Percentiles rank a stretch among this genome's conserved stretches.
Evolutionary conservation across 2,113 vertebrate species (phyloP).

Genomic region (Numida meleagris): DNA sequence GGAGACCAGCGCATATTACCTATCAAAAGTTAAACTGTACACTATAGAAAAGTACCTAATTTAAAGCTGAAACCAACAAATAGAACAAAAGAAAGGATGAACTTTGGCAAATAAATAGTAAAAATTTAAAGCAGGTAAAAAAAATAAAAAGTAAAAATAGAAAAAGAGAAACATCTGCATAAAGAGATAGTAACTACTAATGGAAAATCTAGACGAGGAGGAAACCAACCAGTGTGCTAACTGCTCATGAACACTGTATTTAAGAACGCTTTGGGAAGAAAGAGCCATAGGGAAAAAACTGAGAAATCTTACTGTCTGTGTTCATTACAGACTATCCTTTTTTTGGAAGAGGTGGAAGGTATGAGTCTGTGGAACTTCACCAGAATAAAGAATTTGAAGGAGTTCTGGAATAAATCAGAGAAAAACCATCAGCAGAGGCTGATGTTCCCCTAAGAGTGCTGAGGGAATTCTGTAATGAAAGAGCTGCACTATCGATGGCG

Average conservation of each 20-base stretch:
- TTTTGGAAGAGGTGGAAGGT: not conserved
- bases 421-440: not conserved
- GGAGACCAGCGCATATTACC: not conserved
- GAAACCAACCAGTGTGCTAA: not conserved
- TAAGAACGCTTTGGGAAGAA: not conserved
- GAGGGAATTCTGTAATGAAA: not conserved
- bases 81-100: not conserved
- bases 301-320: not conserved
- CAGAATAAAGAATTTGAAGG: not conserved
- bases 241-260: not conserved
- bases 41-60: not conserved
- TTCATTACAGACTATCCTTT: not conserved
- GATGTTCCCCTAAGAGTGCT: not conserved
- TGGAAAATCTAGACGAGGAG: not conserved
- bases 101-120: not conserved
- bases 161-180: not conserved
- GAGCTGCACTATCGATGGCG: not conserved
- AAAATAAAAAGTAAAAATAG: not conserved
- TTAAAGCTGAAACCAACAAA: not conserved
- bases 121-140: not conserved
- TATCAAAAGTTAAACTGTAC: not conserved
- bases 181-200: not conserved
- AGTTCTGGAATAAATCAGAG: not conserved
- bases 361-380: not conserved
- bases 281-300: not conserved